phyloP scores from a whole-genome alignment of 2,797 vertebrate species.

The Thalassophryne amazonica region DNA sequence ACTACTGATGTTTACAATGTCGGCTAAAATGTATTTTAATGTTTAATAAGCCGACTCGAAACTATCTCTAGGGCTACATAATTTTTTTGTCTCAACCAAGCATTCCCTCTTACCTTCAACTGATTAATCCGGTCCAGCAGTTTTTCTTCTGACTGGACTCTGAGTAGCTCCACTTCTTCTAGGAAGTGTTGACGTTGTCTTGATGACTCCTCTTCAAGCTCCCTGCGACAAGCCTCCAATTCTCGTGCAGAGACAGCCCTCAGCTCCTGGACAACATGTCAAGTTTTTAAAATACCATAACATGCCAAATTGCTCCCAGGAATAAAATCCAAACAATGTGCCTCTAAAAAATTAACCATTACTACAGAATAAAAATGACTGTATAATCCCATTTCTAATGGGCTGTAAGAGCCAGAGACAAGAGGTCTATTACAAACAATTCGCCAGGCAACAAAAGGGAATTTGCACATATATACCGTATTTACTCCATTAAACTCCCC shows the following conservation, averaged over 20 bases:
- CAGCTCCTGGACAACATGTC: conserved; percentile 54
- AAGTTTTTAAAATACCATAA: neutral
- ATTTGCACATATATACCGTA: neutral
- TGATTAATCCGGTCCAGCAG: conserved; percentile 78
- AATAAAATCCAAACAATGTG: conserved; percentile 8
- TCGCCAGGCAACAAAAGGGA: neutral
- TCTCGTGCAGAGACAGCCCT: conserved; percentile 68
- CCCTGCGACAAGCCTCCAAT: conserved; percentile 68
- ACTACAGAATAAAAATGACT: conserved; percentile 35
- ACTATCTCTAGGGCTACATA: neutral
- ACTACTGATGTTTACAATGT: neutral
- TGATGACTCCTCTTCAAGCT: conserved; percentile 74
- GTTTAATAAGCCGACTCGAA: neutral
- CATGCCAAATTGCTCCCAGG: neutral
- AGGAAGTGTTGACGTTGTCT: conserved; percentile 78
- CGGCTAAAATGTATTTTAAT: neutral
- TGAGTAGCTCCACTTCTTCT: conserved; percentile 82
- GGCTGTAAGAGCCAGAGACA: conserved; percentile 19
- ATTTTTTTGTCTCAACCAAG: neutral
- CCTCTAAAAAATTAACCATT: conserved; percentile 12
- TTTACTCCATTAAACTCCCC: too few relatives aligned
- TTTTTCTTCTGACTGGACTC: conserved; percentile 78
- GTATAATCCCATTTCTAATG: conserved; percentile 30
- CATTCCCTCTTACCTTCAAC: conserved; percentile 73
- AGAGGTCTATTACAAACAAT: conserved; percentile 9